Conservation (phyloP, 2,888 invertebrate genomes). For the Tetragonula carbonaria region DNA sequence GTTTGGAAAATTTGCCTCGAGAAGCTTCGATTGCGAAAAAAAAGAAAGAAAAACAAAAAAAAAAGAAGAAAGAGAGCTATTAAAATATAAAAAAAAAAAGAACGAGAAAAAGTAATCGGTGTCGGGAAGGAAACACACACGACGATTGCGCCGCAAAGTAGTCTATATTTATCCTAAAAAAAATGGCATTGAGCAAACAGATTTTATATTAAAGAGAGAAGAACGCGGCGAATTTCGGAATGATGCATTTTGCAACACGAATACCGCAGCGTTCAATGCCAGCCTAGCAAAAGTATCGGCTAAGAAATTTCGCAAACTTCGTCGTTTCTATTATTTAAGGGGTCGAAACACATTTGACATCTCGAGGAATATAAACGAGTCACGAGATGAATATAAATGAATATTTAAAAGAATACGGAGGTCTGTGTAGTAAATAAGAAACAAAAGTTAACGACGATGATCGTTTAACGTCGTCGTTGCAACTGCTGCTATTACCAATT, state of each 20-base stretch:
- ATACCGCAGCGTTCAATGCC: constrained; percentile 52
- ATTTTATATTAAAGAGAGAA: constrained; percentile 43
- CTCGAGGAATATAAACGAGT: neutral
- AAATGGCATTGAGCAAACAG: neutral
- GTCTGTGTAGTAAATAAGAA: constrained; percentile 50
- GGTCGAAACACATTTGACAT: constrained; percentile 17
- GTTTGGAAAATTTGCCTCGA: neutral
- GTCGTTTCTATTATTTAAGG: constrained; percentile 60
- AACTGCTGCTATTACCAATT: constrained; percentile 47
- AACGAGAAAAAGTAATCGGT: neutral
- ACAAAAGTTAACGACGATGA: constrained; percentile 45
- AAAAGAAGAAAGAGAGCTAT: neutral
- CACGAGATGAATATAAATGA: neutral
- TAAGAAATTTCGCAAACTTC: constrained; percentile 55
- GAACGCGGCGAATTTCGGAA: neutral
- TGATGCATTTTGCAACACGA: constrained; percentile 56
- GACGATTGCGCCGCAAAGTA: neutral
- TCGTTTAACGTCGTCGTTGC: constrained; percentile 54
- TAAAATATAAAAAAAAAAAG: neutral
- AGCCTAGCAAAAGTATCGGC: constrained; percentile 52
- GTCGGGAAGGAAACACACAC: neutral
- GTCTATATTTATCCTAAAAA: constrained; percentile 14
- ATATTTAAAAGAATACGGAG: neutral
- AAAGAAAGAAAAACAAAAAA: neutral
- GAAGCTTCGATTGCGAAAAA: neutral